Percentiles rank a stretch among this genome's conserved stretches.
Evolutionary conservation across 92 coral and sea anemone genomes (phyloP).

Genomic region (Isaurus tuberculatus): DNA sequence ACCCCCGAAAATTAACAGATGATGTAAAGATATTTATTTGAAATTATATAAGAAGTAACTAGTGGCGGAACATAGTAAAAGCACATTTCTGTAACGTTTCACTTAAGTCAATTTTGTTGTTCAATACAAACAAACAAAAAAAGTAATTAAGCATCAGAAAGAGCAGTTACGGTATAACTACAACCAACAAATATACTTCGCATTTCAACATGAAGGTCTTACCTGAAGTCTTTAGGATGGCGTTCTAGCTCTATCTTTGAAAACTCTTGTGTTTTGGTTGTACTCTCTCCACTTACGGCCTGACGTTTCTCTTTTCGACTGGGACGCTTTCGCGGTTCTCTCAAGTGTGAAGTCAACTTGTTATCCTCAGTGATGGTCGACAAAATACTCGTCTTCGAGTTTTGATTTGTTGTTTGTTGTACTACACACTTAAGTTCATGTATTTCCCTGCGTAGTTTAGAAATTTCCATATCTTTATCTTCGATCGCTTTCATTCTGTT

Average conservation of each 20-base stretch:
- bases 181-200: neutral
- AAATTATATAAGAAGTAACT: too few species aligned
- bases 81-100: neutral
- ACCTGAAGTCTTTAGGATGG: conserved; percentile 97
- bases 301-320: conserved; percentile 90
- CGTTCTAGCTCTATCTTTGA: conserved; percentile 86
- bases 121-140: neutral
- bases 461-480: conserved; percentile 84
- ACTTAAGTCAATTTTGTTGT: neutral
- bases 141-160: neutral
- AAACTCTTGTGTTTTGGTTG: conserved; percentile 83
- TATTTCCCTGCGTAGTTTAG: conserved; percentile 86
- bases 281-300: conserved; percentile 98
- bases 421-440: conserved; percentile 97
- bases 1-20: neutral
- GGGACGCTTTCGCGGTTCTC: conserved; percentile 1
- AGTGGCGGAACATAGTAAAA: neutral
- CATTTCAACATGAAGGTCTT: neutral
- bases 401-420: conserved; percentile 74
- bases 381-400: conserved; percentile 55
- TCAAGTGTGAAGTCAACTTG: conserved; percentile 23
- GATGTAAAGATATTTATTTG: neutral
- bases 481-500: conserved; percentile 79
- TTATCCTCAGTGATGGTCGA: conserved; percentile 76
- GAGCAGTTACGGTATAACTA: conserved; percentile 19